Evolutionary conservation across 35 echinoderm and acorn worm species (phyloP), one percentile per base, ranked within the genome.

Genomic region (Ptychodera flava): DNA sequence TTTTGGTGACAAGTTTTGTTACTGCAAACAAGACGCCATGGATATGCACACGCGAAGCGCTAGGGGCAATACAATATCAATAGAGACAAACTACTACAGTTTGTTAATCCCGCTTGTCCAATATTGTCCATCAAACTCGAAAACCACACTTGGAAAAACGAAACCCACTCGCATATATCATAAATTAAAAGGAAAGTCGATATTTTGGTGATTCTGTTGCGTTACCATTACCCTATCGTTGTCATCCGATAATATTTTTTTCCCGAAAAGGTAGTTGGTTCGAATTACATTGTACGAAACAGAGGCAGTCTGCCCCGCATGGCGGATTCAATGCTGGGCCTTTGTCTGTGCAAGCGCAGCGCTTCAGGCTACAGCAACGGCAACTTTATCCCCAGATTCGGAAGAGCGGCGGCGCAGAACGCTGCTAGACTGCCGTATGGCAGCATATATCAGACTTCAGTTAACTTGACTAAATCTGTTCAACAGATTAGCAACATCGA

Each of bases 1-100:
- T n/a, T 64, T 64, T 64, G 45, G 45, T 64, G 45, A 64, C 45
- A 64, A 64, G 45, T 64, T 64, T 64, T 64, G 45, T 64, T 64
- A 64, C 22, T 6, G 45, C 6, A 22, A 12, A 64, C 45, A 64
- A 64, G 45, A 64, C 6, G 45, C 45, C 6, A 64, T 22, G 45
- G 45, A 64, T 64, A 64, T 64, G 6, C 45, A 64, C 45, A 64
- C 22, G 45, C 45, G 22, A 12, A 64, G 22, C 45, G 45, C 45
- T 64, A 22, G 6, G 22, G 45, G 45, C 45, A 6, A 64, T 64
- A 64, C n/a, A n/a, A n/a, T n/a, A 22, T 64, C 6, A 64, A 64
- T 64, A 22, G 45, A 64, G 45, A 64, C 45, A 12, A 12, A 64
- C 6, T 22, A 64, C 6, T 22, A 64, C 45, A 64, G 45, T 22